Conservation (phyloP, 2,797 vertebrate genomes). For the Orientallactaga sibirica region DNA sequence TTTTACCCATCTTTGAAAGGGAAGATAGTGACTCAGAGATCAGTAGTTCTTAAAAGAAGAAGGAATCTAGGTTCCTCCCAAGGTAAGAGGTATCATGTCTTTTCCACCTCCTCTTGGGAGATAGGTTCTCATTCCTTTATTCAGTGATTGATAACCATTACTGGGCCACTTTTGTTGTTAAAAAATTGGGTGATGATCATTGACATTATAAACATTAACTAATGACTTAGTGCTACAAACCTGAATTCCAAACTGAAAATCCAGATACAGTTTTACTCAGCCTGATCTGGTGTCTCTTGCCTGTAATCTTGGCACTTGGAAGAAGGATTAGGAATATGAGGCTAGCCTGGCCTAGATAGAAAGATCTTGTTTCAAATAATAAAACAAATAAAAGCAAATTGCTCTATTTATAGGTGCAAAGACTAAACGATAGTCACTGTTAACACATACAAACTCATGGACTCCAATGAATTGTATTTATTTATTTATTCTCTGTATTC, state of each 20-base stretch:
- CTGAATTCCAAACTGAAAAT: background rate
- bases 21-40: background rate
- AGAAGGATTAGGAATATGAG: background rate
- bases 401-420: background rate
- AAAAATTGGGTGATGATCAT: constrained; percentile 42
- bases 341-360: background rate
- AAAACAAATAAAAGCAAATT: background rate
- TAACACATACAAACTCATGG: background rate
- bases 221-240: background rate
- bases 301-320: background rate
- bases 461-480: background rate
- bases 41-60: background rate
- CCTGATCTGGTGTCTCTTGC: background rate
- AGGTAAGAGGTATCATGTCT: background rate
- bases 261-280: background rate
- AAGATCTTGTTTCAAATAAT: background rate
- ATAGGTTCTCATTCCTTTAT: background rate
- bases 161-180: constrained; percentile 32
- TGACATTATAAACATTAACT: constrained; percentile 37
- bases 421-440: background rate
- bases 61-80: background rate
- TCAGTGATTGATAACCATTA: background rate
- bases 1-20: background rate
- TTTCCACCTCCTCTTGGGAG: background rate
- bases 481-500: background rate